phyloP scores from a whole-genome alignment of 1,140 invertebrate species.

The Archegozetes longisetosus region DNA sequence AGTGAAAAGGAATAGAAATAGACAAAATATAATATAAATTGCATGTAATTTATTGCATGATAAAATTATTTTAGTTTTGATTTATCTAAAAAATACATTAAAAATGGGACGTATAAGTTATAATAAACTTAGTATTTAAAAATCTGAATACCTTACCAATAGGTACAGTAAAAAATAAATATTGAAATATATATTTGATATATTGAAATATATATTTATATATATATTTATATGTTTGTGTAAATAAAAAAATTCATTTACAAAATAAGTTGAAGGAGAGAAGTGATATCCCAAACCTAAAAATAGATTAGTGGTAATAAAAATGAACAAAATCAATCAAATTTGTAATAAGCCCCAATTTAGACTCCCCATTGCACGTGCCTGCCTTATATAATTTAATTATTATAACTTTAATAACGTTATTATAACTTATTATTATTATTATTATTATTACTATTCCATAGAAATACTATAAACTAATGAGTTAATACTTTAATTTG shows the following conservation, averaged over 20 bases:
- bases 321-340: background rate
- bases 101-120: no score
- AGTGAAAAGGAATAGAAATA: no score
- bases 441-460: background rate
- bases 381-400: background rate
- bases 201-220: background rate
- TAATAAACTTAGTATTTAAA: no score
- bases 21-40: no score
- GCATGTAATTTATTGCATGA: no score
- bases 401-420: background rate
- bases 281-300: background rate
- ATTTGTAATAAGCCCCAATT: background rate
- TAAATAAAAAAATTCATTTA: background rate
- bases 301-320: background rate
- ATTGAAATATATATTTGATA: background rate
- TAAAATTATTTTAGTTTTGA: no score
- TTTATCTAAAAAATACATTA: no score
- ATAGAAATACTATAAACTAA: background rate
- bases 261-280: background rate
- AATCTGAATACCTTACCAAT: background rate
- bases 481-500: background rate
- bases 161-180: background rate
- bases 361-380: background rate
- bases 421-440: background rate
- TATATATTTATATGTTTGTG: background rate